Conservation (phyloP, 2,113 vertebrate genomes). For the Gallinago undulata region DNA sequence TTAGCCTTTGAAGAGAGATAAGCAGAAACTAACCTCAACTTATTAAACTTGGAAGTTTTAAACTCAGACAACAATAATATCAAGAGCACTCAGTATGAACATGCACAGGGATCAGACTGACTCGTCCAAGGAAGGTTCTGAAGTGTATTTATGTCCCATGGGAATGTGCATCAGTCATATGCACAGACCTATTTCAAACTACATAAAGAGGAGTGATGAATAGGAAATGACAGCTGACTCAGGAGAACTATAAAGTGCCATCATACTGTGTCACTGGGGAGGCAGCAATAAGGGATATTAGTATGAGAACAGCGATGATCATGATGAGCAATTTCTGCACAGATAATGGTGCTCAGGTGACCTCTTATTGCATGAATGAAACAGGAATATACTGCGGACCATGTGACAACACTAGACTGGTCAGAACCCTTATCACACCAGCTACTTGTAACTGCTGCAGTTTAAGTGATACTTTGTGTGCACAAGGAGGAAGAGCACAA, state of each 20-base stretch:
- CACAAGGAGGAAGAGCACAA: background rate
- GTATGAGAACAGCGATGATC: background rate
- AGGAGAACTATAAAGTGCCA: background rate
- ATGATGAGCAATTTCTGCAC: background rate
- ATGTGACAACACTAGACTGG: background rate
- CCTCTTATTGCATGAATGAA: background rate
- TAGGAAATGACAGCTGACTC: background rate
- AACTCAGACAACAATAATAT: background rate
- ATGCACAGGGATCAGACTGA: background rate
- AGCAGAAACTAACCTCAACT: background rate
- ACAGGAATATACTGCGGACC: background rate
- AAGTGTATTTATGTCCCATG: background rate
- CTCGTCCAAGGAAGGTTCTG: background rate
- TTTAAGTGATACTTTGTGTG: background rate
- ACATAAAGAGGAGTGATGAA: background rate
- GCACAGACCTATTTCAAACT: background rate
- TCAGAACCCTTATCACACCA: background rate
- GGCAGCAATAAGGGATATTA: background rate
- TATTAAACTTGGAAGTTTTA: background rate
- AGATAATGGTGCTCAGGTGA: background rate
- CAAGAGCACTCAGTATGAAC: background rate
- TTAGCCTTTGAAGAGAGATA: background rate
- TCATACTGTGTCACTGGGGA: background rate
- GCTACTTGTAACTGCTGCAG: background rate
- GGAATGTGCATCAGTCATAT: background rate